These are phyloP conservation scores for Eupelmus urozonus DNA, from an alignment of 2,888 invertebrate species.

Conservation along the genomic window DNA sequence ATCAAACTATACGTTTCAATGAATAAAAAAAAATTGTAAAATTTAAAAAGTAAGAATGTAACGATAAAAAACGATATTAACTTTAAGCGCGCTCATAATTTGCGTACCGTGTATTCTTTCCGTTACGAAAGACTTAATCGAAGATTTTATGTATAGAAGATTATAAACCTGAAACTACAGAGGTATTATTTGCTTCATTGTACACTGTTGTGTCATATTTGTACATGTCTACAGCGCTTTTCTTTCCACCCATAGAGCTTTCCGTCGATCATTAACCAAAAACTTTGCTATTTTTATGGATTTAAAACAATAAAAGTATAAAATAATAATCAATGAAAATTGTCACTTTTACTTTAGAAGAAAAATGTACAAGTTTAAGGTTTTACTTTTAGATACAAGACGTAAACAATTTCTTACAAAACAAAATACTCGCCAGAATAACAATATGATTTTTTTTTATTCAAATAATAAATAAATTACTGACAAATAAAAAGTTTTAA, in stretches of 20 bases:
- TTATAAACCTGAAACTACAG: slow-evolving; percentile 63
- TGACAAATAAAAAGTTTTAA: slow-evolving; percentile 51
- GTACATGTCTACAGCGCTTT: slow-evolving; percentile 60
- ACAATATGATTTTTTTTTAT: slow-evolving; percentile 28
- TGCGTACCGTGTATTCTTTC: slow-evolving; percentile 33
- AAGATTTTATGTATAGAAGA: slow-evolving; percentile 52
- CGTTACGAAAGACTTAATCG: slow-evolving; percentile 51
- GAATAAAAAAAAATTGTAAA: slow-evolving; percentile 9
- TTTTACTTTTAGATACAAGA: no score
- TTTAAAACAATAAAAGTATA: slow-evolving; percentile 18
- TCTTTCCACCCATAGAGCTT: slow-evolving; percentile 45
- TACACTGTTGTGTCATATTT: slow-evolving; percentile 60
- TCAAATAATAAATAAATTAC: slow-evolving; percentile 53
- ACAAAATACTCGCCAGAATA: slow-evolving; percentile 25
- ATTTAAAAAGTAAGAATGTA: no score
- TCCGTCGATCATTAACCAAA: slow-evolving; percentile 8
- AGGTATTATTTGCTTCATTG: slow-evolving; percentile 66
- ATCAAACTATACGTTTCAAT: not conserved
- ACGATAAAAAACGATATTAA: slow-evolving; percentile 50
- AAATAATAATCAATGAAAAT: slow-evolving; percentile 17
- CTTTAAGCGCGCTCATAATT: slow-evolving; percentile 50
- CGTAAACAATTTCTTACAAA: slow-evolving; percentile 12
- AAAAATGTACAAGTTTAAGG: no score
- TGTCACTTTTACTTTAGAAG: not conserved
- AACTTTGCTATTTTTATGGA: not conserved